phyloP scores from a whole-genome alignment of 2,113 vertebrate species.

The Phalacrocorax pelagicus region DNA sequence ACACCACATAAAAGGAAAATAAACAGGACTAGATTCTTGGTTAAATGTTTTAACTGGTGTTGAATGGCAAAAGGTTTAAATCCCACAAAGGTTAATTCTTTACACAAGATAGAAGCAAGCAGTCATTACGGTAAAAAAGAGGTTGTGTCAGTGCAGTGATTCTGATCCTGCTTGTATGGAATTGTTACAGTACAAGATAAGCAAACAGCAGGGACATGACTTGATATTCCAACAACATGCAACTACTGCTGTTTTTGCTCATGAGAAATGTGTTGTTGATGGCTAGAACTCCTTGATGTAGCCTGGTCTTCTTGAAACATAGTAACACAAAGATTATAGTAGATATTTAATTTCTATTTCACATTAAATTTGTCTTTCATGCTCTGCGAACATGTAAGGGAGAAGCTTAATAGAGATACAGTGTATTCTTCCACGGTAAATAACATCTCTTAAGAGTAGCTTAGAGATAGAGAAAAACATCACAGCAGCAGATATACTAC shows the following conservation, averaged over 20 bases:
- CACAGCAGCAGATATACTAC: neutral
- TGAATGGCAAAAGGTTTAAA: neutral
- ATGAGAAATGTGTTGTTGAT: neutral
- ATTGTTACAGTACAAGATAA: neutral
- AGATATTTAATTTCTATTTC: neutral
- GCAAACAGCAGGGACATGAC: neutral
- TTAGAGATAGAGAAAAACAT: neutral
- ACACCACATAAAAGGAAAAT: neutral
- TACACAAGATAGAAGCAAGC: rapidly evolving
- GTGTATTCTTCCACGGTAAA: neutral
- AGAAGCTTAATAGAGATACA: neutral
- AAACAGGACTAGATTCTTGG: neutral
- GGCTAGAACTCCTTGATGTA: neutral
- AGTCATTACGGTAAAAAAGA: neutral
- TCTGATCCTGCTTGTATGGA: neutral
- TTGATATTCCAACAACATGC: neutral
- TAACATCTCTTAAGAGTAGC: neutral
- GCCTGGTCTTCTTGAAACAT: neutral
- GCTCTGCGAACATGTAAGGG: neutral
- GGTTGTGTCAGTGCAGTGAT: neutral
- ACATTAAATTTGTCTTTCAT: neutral
- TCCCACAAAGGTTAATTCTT: neutral
- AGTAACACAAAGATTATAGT: neutral
- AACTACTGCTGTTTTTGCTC: neutral
- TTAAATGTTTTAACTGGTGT: neutral